Evolutionary conservation across 1,140 invertebrate genomes (phyloP).

Genomic region (Ooceraea biroi): DNA sequence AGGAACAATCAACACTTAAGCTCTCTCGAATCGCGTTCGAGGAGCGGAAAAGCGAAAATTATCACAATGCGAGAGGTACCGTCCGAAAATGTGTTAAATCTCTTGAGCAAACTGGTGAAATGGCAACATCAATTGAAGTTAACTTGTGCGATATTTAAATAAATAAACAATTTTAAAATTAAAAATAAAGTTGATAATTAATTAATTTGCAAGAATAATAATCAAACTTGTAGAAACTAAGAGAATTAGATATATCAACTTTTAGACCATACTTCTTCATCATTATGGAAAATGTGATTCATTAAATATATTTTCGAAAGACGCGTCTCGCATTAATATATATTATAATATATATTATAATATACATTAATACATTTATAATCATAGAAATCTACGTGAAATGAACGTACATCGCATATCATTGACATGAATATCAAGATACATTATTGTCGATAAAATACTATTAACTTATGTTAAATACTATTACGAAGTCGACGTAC

Average conservation of each 20-base stretch:
- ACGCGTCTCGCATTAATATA: constrained; percentile 28
- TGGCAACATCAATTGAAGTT: not conserved
- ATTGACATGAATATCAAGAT: not conserved
- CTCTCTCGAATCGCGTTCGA: not conserved
- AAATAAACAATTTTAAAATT: too few species aligned
- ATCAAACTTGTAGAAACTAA: too few species aligned
- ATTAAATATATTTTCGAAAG: constrained; percentile 15
- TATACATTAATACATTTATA: constrained; percentile 36
- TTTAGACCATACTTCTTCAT: too few species aligned
- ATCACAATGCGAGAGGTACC: constrained; percentile 8
- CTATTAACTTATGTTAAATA: not conserved
- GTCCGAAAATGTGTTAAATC: constrained; percentile 10
- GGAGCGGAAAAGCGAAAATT: constrained; percentile 28
- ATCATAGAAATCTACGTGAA: constrained; percentile 2
- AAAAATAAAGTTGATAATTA: not conserved
- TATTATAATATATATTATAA: too few species aligned
- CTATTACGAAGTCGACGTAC: constrained; percentile 5
- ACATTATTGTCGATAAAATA: not conserved
- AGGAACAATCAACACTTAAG: constrained; percentile 53
- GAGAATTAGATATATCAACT: too few species aligned
- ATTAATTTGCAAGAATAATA: not conserved
- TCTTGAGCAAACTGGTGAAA: constrained; percentile 13
- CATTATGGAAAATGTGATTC: not conserved
- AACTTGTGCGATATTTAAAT: too few species aligned
- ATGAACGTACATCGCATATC: constrained; percentile 18